These are phyloP conservation scores for Sinotaia quadrata DNA, from an alignment of 2,888 invertebrate species.

Conservation along the genomic window DNA sequence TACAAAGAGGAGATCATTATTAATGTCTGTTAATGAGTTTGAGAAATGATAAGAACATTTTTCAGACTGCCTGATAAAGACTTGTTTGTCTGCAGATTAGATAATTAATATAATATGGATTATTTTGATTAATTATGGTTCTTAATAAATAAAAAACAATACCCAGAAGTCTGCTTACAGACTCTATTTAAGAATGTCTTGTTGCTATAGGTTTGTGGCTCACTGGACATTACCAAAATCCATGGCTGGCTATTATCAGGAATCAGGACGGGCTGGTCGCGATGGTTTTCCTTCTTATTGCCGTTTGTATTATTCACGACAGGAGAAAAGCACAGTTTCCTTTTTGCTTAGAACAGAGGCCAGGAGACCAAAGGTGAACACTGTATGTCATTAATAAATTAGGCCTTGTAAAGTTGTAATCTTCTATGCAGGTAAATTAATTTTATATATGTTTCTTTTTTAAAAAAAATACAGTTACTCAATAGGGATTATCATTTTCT, in stretches of 20 bases:
- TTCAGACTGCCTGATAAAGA: background rate
- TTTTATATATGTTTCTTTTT: too few species aligned
- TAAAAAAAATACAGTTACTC: too few species aligned
- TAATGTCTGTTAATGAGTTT: too few species aligned
- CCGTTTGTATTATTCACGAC: conserved; percentile 89
- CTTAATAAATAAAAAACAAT: too few species aligned
- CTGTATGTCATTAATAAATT: background rate
- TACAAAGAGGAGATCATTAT: too few species aligned
- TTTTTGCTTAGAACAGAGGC: conserved; percentile 83
- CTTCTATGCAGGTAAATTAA: too few species aligned
- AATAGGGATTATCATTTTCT: too few species aligned
- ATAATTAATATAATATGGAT: too few species aligned
- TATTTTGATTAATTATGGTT: too few species aligned
- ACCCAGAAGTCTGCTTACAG: too few species aligned
- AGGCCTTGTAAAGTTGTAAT: too few species aligned
- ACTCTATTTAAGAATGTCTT: background rate
- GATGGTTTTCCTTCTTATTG: conserved; percentile 92
- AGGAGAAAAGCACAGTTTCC: conserved; percentile 86
- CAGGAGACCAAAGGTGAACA: conserved; percentile 46
- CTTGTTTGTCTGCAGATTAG: background rate
- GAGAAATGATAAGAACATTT: background rate
- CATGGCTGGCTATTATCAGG: conserved; percentile 96
- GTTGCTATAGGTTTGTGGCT: conserved; percentile 83
- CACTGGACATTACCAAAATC: conserved; percentile 98
- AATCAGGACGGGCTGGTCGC: conserved; percentile 95